Conservation (phyloP, 2,888 invertebrate species). For the Ypsolopha scabrella region DNA sequence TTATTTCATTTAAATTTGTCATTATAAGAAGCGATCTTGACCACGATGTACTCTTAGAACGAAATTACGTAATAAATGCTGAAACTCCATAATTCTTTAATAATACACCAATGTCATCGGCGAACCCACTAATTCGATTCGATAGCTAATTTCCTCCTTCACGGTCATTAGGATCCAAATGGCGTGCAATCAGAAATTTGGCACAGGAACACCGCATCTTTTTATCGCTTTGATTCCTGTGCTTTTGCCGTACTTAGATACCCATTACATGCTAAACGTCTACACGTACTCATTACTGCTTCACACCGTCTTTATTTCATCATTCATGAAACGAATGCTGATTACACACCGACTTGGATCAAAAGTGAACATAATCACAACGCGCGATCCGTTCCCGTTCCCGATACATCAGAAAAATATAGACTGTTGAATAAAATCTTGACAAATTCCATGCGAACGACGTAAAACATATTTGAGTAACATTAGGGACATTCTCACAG, state of each 20-base stretch:
- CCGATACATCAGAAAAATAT: neutral
- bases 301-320: constrained; percentile 24
- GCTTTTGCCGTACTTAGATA: constrained; percentile 40
- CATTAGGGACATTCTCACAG: constrained; percentile 21
- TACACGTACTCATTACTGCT: constrained; percentile 42
- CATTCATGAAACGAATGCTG: constrained; percentile 39
- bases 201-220: constrained; percentile 24
- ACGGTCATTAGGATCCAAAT: constrained; percentile 32
- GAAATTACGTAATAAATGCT: neutral
- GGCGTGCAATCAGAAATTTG: constrained; percentile 37
- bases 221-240: constrained; percentile 8
- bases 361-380: constrained; percentile 39
- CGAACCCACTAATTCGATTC: constrained; percentile 21
- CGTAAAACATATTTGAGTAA: neutral
- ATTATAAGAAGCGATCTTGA: too few species aligned
- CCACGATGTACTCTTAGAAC: too few species aligned
- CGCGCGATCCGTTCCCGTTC: constrained; percentile 34
- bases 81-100: neutral
- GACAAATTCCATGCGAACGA: neutral
- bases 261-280: constrained; percentile 50
- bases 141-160: constrained; percentile 38
- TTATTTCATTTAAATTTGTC: too few species aligned
- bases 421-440: neutral
- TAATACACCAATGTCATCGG: neutral
- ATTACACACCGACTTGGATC: constrained; percentile 38